Base-by-base conservation (phyloP, 2,113 vertebrate genomes). In the Anthoscopus minutus region DNA sequence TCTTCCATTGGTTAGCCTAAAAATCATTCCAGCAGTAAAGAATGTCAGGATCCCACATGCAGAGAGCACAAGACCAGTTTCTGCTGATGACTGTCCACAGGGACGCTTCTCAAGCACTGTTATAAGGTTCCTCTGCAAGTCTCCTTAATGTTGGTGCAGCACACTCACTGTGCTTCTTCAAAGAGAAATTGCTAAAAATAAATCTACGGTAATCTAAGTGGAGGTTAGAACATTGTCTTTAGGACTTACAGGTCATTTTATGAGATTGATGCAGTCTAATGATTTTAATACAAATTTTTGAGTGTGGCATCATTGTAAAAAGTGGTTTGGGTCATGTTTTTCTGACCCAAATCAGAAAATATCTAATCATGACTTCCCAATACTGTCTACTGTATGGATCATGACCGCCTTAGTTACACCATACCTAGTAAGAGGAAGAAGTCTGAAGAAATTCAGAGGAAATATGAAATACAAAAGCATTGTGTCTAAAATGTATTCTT, bases 221-320 rank as follows among this genome's bases (percentile, higher is more conserved):
- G 35, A 56, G 11, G 31, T 82, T 53, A 31, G 22, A 67, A 62
- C 3, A 6, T 62, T 53, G 15, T 30, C 9, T 80, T 73, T 53
- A 28, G 70, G 62, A 61, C 13, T 60, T 45, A 20, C 11, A 74
- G 15, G 13, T 6, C 3, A 4, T 79, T 35, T 83, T 44, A 35
- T 12, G 10, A 20, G 37, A 57, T 28, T 0, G 0, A 2, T 64
- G 14, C 5, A n/a, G 35, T 53, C 24, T 30, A 3, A 47, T 13
- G 66, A 27, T 28, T 8, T 33, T 65, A 69, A 35, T 24, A 56
- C 8, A 31, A 56, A 33, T 71, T 37, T 65, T 27, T 77, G 9
- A 53, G 13, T 82, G 44, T 65, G 35, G 11, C 64, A 47, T 67
- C 12, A 10, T 33, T 71, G 8, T 56, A 57, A 48, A 44, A 60